Conservation (phyloP, 64 coral and sea anemone genomes). For the Stichodactyla helianthus region DNA sequence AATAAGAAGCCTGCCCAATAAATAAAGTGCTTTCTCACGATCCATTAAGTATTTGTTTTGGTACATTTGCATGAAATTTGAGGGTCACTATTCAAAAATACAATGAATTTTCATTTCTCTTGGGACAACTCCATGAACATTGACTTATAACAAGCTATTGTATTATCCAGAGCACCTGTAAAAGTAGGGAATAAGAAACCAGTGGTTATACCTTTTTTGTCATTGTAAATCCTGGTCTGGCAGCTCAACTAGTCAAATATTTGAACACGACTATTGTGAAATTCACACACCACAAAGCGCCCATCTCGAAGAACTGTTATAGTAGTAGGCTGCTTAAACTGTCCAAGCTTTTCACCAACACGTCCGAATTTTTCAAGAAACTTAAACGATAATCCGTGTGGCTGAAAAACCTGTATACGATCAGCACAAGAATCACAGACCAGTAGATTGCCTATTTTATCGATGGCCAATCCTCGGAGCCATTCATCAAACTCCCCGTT, state of each 20-base stretch:
- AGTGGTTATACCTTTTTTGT: too few species aligned
- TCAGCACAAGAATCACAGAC: constrained; percentile 23
- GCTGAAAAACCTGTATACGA: constrained; percentile 21
- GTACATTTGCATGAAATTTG: too few species aligned
- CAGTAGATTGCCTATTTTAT: constrained; percentile 17
- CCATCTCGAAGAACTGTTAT: constrained; percentile 25
- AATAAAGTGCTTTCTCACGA: too few species aligned
- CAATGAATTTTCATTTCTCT: too few species aligned
- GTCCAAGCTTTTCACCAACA: background rate
- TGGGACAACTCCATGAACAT: too few species aligned
- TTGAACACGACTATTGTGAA: constrained; percentile 27
- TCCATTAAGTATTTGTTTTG: too few species aligned
- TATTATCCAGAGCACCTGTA: too few species aligned
- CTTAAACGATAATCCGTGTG: background rate
- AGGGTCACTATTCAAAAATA: too few species aligned
- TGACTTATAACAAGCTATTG: too few species aligned
- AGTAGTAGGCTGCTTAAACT: constrained; percentile 16
- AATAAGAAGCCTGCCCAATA: too few species aligned
- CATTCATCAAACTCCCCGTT: background rate
- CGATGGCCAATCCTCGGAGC: constrained; percentile 12
- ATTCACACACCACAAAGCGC: constrained; percentile 26
- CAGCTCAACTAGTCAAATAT: constrained; percentile 4
- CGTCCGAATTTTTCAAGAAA: background rate
- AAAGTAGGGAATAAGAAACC: too few species aligned
- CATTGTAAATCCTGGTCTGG: too few species aligned